Evolutionary conservation across 2,113 vertebrate species (phyloP).

Genomic region (Narcine bancroftii): DNA sequence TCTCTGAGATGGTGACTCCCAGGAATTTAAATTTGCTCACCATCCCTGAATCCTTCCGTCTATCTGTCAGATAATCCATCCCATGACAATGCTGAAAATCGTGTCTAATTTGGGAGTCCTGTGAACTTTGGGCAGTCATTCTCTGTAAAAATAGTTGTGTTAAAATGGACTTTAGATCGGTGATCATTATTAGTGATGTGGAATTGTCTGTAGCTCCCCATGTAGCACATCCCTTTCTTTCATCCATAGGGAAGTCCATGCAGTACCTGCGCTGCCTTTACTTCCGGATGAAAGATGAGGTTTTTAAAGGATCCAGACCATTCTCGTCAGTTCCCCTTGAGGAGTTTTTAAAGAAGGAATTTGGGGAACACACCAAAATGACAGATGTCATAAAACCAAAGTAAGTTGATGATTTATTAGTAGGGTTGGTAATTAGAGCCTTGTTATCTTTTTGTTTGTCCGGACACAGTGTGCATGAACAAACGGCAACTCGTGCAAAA

Average conservation of each 20-base stretch:
- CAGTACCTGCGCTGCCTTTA: constrained; percentile 89
- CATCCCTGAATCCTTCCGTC: too few species aligned
- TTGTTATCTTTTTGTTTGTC: background rate
- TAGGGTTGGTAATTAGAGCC: background rate
- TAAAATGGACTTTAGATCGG: background rate
- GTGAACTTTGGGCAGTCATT: background rate
- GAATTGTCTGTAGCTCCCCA: constrained; percentile 15
- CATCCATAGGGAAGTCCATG: constrained; percentile 77
- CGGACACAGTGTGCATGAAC: too few species aligned
- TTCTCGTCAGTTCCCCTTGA: constrained; percentile 88
- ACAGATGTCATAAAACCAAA: constrained; percentile 78
- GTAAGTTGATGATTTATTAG: constrained; percentile 52
- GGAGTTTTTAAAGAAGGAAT: constrained; percentile 91
- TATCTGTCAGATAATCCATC: too few species aligned
- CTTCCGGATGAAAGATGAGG: constrained; percentile 96
- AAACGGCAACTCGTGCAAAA: too few species aligned
- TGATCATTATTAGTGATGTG: background rate
- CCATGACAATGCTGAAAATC: too few species aligned
- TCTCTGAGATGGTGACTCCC: too few species aligned
- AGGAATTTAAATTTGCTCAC: too few species aligned
- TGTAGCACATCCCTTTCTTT: background rate
- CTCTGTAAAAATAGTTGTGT: background rate
- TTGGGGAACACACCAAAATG: constrained; percentile 95
- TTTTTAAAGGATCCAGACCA: constrained; percentile 87
- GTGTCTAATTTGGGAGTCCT: too few species aligned